A percentile compares a stretch with the other conserved stretches of the same genome.
Evolutionary conservation across 2,113 vertebrate species (phyloP).

Genomic region (Cephalophus harveyi): DNA sequence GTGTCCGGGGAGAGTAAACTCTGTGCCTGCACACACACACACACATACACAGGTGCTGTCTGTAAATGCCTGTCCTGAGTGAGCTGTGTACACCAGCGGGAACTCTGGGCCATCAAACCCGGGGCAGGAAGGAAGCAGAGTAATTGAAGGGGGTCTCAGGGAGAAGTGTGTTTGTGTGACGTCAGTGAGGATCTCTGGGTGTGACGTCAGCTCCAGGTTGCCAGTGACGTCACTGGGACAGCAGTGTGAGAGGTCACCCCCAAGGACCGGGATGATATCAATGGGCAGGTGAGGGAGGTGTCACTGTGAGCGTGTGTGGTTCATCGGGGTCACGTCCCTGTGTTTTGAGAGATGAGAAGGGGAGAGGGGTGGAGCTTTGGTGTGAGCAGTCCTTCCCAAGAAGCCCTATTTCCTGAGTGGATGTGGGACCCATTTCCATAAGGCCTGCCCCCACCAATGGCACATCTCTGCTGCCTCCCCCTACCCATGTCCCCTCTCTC

Average conservation of each 20-base stretch:
- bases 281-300: background rate
- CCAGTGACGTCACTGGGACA: conserved; percentile 58
- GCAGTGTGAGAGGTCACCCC: background rate
- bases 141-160: background rate
- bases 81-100: background rate
- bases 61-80: background rate
- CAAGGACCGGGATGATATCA: background rate
- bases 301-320: background rate
- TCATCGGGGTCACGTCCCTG: background rate
- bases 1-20: background rate
- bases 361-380: background rate
- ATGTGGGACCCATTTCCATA: background rate
- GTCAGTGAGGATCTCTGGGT: conserved; percentile 47
- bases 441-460: background rate
- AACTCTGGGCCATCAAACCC: background rate
- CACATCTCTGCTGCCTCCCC: background rate
- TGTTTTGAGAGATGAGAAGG: background rate
- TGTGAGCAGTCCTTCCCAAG: background rate
- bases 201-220: conserved; percentile 59
- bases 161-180: background rate
- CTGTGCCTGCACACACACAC: fast-evolving
- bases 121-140: background rate
- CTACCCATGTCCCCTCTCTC: fast-evolving
- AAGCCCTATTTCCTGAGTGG: background rate
- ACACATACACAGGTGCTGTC: fast-evolving